Conservation (phyloP, 2,113 vertebrate species). For the Daphoenositta chrysoptera region DNA sequence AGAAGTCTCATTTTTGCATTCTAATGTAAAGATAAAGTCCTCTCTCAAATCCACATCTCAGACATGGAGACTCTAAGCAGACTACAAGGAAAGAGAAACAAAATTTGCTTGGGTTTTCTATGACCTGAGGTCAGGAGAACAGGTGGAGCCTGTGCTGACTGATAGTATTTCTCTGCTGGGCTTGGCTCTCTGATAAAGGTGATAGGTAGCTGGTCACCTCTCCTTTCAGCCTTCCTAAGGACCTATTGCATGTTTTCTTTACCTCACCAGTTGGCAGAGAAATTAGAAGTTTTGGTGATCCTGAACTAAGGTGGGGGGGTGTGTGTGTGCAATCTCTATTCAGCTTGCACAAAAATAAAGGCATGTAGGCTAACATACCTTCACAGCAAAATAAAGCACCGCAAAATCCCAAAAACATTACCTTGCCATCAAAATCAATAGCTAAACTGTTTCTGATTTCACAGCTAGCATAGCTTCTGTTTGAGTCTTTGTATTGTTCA, state of each 20-base stretch:
- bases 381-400: neutral
- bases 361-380: neutral
- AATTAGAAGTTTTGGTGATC: neutral
- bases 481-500: neutral
- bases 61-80: neutral
- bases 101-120: neutral
- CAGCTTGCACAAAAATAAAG: neutral
- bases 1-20: neutral
- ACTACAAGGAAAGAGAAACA: neutral
- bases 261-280: rapidly evolving
- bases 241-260: neutral
- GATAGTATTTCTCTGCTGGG: neutral
- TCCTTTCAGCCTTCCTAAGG: neutral
- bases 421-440: neutral
- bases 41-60: neutral
- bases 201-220: neutral
- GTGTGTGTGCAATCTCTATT: neutral
- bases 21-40: neutral
- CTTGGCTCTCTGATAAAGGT: neutral
- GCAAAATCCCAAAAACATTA: neutral
- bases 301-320: neutral
- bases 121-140: neutral
- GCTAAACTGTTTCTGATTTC: neutral
- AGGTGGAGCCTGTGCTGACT: neutral
- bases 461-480: neutral